Conservation (phyloP, 2,113 vertebrate genomes). For the Neogobius melanostomus region DNA sequence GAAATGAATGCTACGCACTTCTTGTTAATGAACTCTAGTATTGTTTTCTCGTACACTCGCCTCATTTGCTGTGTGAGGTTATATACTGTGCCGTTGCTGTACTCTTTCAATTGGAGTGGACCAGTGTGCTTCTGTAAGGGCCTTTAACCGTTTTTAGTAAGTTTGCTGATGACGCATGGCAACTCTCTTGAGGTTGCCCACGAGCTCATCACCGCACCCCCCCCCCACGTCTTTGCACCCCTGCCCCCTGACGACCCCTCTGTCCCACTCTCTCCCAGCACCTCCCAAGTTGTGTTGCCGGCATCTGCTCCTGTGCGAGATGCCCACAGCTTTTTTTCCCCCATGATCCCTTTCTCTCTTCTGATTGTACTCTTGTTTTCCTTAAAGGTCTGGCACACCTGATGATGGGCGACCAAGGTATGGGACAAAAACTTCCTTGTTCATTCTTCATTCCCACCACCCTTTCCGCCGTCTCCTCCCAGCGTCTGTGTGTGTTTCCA, state of each 20-base stretch:
- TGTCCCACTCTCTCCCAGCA: slow-evolving; percentile 47
- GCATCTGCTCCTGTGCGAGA: slow-evolving; percentile 82
- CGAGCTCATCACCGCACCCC: slow-evolving; percentile 67
- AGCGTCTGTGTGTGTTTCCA: slow-evolving; percentile 65
- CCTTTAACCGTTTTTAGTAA: slow-evolving; percentile 55
- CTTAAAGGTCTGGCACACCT: slow-evolving; percentile 99
- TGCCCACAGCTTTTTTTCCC: slow-evolving; percentile 81
- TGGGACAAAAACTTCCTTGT: slow-evolving; percentile 91
- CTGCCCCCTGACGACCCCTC: slow-evolving; percentile 23
- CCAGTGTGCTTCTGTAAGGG: slow-evolving; percentile 3
- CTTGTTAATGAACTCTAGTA: background rate
- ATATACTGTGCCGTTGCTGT: slow-evolving; percentile 14
- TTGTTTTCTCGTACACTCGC: background rate
- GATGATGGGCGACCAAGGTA: slow-evolving; percentile 99
- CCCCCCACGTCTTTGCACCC: slow-evolving; percentile 53
- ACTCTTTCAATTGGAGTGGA: slow-evolving; percentile 18
- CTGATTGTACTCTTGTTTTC: slow-evolving; percentile 99
- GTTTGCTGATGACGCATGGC: slow-evolving; percentile 85
- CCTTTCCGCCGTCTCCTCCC: slow-evolving; percentile 45
- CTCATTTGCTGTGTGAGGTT: slow-evolving; percentile 2
- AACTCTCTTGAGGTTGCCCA: slow-evolving; percentile 51
- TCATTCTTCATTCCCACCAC: slow-evolving; percentile 51
- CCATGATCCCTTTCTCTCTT: slow-evolving; percentile 93
- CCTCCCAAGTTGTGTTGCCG: slow-evolving; percentile 71
- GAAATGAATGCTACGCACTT: background rate